These are phyloP conservation scores for Panulirus ornatus DNA, from an alignment of 1,140 invertebrate species.

Conservation along the genomic window DNA sequence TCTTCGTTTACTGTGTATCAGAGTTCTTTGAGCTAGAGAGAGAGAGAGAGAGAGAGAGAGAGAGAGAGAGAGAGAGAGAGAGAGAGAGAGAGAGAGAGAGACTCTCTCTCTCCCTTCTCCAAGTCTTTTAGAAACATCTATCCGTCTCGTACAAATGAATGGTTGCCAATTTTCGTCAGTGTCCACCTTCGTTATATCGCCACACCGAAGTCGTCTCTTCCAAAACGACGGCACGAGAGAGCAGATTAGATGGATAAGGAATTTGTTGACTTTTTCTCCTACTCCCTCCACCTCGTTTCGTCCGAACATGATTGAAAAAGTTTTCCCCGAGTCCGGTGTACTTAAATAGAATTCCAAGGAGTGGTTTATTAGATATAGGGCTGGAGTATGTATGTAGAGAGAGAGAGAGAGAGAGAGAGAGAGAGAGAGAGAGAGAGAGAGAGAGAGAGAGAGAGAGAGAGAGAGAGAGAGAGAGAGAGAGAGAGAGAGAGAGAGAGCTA, in stretches of 20 bases:
- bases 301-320: neutral
- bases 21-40: too few species aligned
- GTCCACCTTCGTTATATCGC: too few species aligned
- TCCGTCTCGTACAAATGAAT: too few species aligned
- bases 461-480: too few species aligned
- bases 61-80: neutral
- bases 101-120: too few species aligned
- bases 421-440: too few species aligned
- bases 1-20: too few species aligned
- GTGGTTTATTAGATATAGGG: neutral
- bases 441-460: too few species aligned
- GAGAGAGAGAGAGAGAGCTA: neutral
- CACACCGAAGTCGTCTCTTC: too few species aligned
- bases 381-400: neutral
- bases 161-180: too few species aligned
- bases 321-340: neutral
- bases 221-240: neutral
- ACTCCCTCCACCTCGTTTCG: neutral
- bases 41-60: neutral
- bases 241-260: neutral
- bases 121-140: too few species aligned
- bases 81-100: slow-evolving; percentile 1
- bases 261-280: neutral
- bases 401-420: too few species aligned
- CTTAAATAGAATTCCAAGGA: neutral